Conservation (phyloP, 2,113 vertebrate species). For the Pedetes capensis region DNA sequence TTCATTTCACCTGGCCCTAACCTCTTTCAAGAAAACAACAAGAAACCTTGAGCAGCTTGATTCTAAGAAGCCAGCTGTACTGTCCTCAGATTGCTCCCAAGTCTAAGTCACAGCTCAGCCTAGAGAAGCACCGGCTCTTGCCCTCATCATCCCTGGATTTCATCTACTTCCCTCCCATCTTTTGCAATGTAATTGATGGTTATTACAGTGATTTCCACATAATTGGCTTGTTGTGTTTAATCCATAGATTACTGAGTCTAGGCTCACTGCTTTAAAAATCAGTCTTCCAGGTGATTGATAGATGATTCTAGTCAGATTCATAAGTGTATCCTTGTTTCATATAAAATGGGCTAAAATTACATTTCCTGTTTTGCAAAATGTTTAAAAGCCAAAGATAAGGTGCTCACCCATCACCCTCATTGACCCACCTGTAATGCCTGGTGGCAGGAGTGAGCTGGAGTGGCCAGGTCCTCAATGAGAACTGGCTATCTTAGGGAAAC, state of each 20-base stretch:
- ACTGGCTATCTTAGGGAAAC: background rate
- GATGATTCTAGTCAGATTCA: background rate
- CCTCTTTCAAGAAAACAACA: background rate
- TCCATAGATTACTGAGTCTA: background rate
- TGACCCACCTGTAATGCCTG: background rate
- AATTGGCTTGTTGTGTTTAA: background rate
- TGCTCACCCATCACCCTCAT: background rate
- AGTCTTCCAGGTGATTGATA: background rate
- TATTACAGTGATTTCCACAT: background rate
- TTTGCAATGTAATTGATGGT: background rate
- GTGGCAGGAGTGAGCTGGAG: background rate
- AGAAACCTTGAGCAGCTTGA: background rate
- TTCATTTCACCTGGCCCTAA: background rate
- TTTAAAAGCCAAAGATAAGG: constrained; percentile 8
- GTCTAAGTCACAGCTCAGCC: background rate
- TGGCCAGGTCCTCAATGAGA: background rate
- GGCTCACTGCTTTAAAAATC: background rate
- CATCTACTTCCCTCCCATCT: background rate
- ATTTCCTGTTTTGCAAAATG: background rate
- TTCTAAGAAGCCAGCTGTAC: background rate
- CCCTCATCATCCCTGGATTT: background rate
- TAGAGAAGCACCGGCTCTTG: background rate
- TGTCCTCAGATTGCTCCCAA: background rate
- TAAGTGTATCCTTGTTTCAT: background rate
- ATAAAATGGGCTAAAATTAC: background rate